Evolutionary conservation across 2,113 vertebrate genomes (phyloP).

Genomic region (Puntigrus tetrazona): DNA sequence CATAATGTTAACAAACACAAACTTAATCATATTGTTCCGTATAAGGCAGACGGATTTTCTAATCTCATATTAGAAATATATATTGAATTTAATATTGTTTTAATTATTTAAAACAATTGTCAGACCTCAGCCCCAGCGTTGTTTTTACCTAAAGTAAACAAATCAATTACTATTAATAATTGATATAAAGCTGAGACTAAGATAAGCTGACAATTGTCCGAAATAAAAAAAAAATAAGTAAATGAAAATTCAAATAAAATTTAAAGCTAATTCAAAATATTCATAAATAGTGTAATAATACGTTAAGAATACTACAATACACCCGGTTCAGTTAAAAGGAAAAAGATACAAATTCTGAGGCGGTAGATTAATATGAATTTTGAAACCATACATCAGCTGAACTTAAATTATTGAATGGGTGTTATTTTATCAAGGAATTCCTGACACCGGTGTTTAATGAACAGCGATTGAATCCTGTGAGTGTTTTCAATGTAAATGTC

Average conservation of each 20-base stretch:
- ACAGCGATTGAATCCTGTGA: background rate
- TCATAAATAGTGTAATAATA: background rate
- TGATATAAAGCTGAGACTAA: background rate
- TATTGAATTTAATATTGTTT: too few species aligned
- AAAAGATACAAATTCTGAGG: background rate
- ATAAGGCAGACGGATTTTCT: background rate
- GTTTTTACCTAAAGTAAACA: too few species aligned
- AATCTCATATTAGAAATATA: background rate
- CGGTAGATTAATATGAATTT: background rate
- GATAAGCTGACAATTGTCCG: background rate
- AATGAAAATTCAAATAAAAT: background rate
- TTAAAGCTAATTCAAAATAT: too few species aligned
- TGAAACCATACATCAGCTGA: background rate
- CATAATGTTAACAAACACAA: background rate
- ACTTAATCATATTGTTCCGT: background rate
- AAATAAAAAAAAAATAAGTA: background rate
- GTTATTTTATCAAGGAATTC: background rate
- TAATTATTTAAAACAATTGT: background rate
- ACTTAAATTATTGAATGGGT: background rate
- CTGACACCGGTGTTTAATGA: background rate
- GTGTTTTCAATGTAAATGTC: conserved; percentile 31
- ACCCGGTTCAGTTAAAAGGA: background rate
- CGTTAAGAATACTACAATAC: background rate
- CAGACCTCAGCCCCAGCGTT: background rate
- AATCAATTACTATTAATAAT: too few species aligned